Conservation (phyloP, 2,888 invertebrate species). For the Melanchra persicariae region DNA sequence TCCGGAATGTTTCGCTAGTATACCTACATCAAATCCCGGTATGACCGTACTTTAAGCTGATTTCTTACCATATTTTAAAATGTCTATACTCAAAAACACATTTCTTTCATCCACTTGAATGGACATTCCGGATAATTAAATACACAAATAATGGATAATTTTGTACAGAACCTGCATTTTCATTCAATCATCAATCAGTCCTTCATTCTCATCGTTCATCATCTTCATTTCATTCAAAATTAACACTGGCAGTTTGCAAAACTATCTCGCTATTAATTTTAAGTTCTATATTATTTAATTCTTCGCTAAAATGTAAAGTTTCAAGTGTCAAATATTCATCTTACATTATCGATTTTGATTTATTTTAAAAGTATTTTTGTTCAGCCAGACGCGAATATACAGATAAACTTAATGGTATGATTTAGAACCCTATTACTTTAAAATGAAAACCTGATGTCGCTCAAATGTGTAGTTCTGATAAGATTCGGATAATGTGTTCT, state of each 20-base stretch:
- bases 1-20: too few species aligned
- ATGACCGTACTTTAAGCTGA: too few species aligned
- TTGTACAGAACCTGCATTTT: conserved; percentile 15
- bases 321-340: conserved; percentile 54
- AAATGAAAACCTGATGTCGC: conserved; percentile 33
- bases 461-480: neutral
- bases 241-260: conserved; percentile 1
- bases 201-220: neutral
- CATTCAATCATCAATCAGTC: conserved; percentile 7
- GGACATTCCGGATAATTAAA: too few species aligned
- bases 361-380: conserved; percentile 14
- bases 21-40: too few species aligned
- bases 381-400: conserved; percentile 18
- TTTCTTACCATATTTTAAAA: too few species aligned
- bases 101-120: neutral
- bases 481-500: neutral
- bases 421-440: conserved; percentile 14
- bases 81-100: too few species aligned
- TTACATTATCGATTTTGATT: conserved; percentile 19
- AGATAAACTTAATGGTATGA: conserved; percentile 32
- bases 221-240: conserved; percentile 12
- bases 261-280: conserved; percentile 13
- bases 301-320: conserved; percentile 5
- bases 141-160: conserved; percentile 5
- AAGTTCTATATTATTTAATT: conserved; percentile 1